A percentile compares a stretch with the other conserved stretches of the same genome.
Conservation (phyloP, 2,113 vertebrate genomes). For the Nycticorax nycticorax region DNA sequence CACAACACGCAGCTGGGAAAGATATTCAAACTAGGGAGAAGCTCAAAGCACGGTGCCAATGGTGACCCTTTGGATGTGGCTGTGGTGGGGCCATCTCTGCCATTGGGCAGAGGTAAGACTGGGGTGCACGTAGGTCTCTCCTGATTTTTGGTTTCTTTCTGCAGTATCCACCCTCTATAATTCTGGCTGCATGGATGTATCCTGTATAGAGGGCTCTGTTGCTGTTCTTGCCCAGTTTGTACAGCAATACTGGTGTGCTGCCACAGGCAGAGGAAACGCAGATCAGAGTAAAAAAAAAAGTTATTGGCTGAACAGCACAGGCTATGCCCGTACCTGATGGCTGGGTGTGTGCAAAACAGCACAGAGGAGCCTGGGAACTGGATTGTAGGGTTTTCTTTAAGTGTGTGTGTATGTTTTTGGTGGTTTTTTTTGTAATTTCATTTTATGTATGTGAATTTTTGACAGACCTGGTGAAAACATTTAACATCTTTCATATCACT, state of each 20-base stretch:
- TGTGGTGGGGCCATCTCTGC: background rate
- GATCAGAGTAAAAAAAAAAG: background rate
- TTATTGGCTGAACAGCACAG: background rate
- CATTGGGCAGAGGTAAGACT: background rate
- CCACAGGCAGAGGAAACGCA: background rate
- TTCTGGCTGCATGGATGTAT: background rate
- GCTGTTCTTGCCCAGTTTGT: background rate
- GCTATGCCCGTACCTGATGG: background rate
- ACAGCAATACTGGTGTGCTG: background rate
- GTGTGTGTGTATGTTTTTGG: rapidly evolving
- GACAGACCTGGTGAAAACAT: background rate
- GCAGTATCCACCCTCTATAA: background rate
- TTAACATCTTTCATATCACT: background rate
- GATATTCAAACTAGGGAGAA: background rate
- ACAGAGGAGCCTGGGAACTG: background rate
- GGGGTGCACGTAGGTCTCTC: background rate
- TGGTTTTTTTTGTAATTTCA: background rate
- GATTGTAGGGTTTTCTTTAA: background rate
- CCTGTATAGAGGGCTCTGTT: background rate
- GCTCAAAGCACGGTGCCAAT: rapidly evolving
- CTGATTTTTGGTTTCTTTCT: background rate
- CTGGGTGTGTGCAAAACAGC: background rate
- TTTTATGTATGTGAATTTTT: background rate
- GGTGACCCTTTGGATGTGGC: background rate
- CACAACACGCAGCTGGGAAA: background rate